These are phyloP conservation scores for Cryptomyrus ogoouensis DNA, from an alignment of 2,113 vertebrate genomes.

Conservation along the genomic window DNA sequence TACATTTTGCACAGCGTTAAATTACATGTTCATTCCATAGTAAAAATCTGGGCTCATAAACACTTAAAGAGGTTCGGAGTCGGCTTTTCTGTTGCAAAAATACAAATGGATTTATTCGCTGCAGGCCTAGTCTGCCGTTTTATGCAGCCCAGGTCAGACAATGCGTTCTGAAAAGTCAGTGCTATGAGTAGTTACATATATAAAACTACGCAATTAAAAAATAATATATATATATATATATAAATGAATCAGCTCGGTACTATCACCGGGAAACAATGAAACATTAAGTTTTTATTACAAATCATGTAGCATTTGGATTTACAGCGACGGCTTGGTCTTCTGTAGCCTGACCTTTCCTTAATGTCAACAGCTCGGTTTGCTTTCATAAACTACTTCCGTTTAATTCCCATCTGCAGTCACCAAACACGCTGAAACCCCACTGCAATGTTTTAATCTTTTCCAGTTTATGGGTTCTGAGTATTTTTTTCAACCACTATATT, in stretches of 20 bases:
- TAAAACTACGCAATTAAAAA: not conserved
- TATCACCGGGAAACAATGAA: not conserved
- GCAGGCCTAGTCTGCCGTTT: not conserved
- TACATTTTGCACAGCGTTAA: not conserved
- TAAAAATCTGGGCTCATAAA: not conserved
- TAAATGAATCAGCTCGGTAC: not conserved
- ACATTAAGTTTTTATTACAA: not conserved
- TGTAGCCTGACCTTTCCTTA: conserved; percentile 54
- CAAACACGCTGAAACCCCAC: not conserved
- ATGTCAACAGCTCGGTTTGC: conserved; percentile 45
- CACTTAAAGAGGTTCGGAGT: not conserved
- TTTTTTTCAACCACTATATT: not conserved
- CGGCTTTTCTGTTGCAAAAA: not conserved
- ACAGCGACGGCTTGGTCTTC: conserved; percentile 28
- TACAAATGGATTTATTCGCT: not conserved
- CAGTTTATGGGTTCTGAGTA: not conserved
- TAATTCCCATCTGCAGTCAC: not conserved
- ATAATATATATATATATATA: too few species aligned
- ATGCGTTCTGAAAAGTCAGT: not conserved
- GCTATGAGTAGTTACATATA: not conserved
- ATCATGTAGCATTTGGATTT: conserved; percentile 19
- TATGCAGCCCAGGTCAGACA: not conserved
- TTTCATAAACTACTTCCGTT: not conserved
- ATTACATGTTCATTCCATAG: not conserved
- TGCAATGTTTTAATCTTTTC: not conserved